A percentile compares a stretch with the other conserved stretches of the same genome.
phyloP scores from a whole-genome alignment of 2,797 vertebrate species.

The Cyclura pinguis region DNA sequence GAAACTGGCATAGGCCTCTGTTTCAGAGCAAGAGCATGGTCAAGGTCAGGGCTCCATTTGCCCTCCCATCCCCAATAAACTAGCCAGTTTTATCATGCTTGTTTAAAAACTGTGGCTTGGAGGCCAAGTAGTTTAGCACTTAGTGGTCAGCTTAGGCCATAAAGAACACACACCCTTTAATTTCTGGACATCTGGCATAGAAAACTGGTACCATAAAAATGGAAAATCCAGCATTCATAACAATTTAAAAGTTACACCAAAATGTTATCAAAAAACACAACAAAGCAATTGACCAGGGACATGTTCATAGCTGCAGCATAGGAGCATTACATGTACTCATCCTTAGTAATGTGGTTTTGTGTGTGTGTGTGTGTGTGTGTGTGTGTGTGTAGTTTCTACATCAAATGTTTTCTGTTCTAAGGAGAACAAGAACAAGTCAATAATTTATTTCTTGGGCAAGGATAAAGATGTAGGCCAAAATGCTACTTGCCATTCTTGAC shows the following conservation, averaged over 20 bases:
- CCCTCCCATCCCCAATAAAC: background rate
- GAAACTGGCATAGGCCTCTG: background rate
- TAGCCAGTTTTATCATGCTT: background rate
- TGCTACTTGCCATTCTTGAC: slow-evolving; percentile 32
- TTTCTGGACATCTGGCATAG: background rate
- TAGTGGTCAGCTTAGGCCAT: background rate
- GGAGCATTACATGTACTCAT: background rate
- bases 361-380: background rate
- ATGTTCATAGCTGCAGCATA: background rate
- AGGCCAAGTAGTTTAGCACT: background rate
- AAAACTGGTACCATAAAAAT: background rate
- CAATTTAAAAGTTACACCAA: background rate
- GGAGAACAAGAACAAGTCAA: background rate
- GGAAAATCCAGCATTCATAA: background rate
- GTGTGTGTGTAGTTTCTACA: background rate
- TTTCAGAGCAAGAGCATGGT: background rate
- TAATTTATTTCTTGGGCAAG: background rate
- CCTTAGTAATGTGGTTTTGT: background rate
- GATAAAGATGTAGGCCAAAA: background rate
- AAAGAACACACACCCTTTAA: background rate
- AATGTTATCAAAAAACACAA: background rate
- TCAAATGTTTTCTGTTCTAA: slow-evolving; percentile 1
- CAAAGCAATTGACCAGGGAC: background rate
- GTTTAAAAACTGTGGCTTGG: background rate
- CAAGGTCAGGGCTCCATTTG: background rate